Conservation (phyloP, 2,888 invertebrate genomes). For the Cremastinae sp. region DNA sequence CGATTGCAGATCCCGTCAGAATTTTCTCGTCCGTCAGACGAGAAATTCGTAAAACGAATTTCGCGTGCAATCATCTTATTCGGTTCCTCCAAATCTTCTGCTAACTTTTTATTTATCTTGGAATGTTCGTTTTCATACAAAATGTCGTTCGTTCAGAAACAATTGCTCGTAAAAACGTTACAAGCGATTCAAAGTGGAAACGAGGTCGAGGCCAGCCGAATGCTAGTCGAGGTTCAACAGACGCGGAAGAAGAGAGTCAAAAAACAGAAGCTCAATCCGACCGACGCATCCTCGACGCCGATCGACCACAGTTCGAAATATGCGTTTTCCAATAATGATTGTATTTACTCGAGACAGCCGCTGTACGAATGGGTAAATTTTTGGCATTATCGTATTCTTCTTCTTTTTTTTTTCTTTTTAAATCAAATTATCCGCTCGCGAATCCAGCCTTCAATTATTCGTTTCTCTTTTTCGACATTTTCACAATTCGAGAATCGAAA, state of each 20-base stretch:
- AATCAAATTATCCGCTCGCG: too few relatives aligned
- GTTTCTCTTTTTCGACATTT: neutral
- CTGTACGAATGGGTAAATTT: conserved; percentile 76
- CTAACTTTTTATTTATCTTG: conserved; percentile 13
- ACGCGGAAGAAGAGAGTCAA: conserved; percentile 73
- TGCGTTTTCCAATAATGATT: conserved; percentile 72
- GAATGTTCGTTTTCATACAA: conserved; percentile 4
- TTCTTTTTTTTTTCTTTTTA: neutral
- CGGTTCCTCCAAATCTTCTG: neutral
- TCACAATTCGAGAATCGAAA: neutral
- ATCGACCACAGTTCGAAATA: conserved; percentile 69
- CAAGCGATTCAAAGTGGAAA: conserved; percentile 73
- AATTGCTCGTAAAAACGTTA: conserved; percentile 72
- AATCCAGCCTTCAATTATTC: neutral
- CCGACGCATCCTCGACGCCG: conserved; percentile 67
- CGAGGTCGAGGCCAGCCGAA: conserved; percentile 68
- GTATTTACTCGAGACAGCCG: conserved; percentile 69
- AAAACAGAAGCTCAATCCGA: conserved; percentile 66
- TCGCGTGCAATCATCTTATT: too few relatives aligned
- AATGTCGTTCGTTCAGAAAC: conserved; percentile 68
- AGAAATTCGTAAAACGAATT: neutral
- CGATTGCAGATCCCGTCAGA: too few relatives aligned
- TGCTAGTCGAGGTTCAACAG: conserved; percentile 73
- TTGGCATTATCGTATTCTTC: conserved; percentile 9
- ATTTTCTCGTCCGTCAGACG: neutral